These are phyloP conservation scores for Enteromius paludinosus DNA, from an alignment of 2,797 vertebrate genomes.

Conservation along the genomic window DNA sequence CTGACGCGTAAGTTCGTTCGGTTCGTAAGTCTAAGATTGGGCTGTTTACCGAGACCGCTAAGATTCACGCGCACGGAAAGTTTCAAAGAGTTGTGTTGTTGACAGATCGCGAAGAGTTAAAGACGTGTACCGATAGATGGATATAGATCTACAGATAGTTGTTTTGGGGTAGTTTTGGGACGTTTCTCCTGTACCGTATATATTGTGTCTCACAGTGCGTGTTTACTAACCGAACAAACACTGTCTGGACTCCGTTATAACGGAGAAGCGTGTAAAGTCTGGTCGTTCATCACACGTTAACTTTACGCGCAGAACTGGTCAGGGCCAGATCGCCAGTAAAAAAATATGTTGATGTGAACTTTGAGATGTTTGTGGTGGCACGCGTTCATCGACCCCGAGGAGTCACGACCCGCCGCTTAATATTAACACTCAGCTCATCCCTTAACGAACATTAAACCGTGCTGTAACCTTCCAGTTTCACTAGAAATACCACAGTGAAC, in stretches of 20 bases:
- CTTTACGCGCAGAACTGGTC: neutral
- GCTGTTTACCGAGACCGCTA: neutral
- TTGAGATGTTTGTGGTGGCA: conserved; percentile 32
- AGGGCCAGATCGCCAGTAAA: neutral
- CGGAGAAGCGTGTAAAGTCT: neutral
- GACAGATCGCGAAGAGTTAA: neutral
- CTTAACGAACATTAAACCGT: neutral
- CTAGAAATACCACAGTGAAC: neutral
- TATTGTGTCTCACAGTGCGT: neutral
- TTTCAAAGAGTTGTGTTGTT: neutral
- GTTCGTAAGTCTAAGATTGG: too few relatives aligned
- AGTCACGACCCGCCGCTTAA: neutral
- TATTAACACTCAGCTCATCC: neutral
- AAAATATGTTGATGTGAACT: conserved; percentile 24
- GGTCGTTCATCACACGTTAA: neutral
- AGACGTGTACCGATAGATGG: neutral
- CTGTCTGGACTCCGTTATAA: neutral
- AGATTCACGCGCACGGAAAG: neutral
- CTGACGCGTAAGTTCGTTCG: conserved; percentile 6
- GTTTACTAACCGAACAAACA: neutral
- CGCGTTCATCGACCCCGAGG: neutral
- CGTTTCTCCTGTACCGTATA: neutral
- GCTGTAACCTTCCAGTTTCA: neutral
- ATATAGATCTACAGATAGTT: conserved; percentile 9
- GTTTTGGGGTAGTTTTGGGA: neutral